Conservation (phyloP, 1,140 invertebrate species). For the Asbolus verrucosus region DNA sequence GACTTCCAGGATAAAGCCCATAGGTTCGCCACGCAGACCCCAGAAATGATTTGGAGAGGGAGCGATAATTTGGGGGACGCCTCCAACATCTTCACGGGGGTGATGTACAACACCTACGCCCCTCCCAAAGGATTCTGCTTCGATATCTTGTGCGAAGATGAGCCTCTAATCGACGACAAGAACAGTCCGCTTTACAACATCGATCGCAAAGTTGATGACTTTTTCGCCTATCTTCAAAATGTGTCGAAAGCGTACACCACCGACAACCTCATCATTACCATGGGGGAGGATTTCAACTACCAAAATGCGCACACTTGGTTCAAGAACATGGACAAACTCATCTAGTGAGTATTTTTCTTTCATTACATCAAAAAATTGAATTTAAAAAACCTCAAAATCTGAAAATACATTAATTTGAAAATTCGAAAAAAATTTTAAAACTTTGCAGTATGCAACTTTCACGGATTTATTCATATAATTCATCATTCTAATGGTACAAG, state of each 20-base stretch:
- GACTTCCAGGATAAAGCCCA: slow-evolving; percentile 87
- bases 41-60: slow-evolving; percentile 90
- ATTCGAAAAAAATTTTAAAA: too few species aligned
- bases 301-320: slow-evolving; percentile 87
- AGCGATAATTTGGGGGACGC: slow-evolving; percentile 77
- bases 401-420: too few species aligned
- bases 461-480: too few species aligned
- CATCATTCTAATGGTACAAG: too few species aligned
- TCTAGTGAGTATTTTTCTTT: slow-evolving; percentile 79
- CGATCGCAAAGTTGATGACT: slow-evolving; percentile 71
- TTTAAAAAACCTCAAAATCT: too few species aligned
- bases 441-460: too few species aligned
- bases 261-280: slow-evolving; percentile 88
- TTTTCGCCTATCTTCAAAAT: slow-evolving; percentile 68
- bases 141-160: slow-evolving; percentile 85
- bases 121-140: slow-evolving; percentile 92
- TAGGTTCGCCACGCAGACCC: slow-evolving; percentile 72
- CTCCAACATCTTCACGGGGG: slow-evolving; percentile 39
- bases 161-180: slow-evolving; percentile 82
- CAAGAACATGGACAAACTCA: slow-evolving; percentile 90
- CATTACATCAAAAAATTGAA: too few species aligned
- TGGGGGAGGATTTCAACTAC: slow-evolving; percentile 95
- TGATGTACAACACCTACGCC: slow-evolving; percentile 68
- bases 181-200: slow-evolving; percentile 82
- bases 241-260: slow-evolving; percentile 69